Conservation (phyloP, 1,140 invertebrate genomes). For the Caenorhabditis latens region DNA sequence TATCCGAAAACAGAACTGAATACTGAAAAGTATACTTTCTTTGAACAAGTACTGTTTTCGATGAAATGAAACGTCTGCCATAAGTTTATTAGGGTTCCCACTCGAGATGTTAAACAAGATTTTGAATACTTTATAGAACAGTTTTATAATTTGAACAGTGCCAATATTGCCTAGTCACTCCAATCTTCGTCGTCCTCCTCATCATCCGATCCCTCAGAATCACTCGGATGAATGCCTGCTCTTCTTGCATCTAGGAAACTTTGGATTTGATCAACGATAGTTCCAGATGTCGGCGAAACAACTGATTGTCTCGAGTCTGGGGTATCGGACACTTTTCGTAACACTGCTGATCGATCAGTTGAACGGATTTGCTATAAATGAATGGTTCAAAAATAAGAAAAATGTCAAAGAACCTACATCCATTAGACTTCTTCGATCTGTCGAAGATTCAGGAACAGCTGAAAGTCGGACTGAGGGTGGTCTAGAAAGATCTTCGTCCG, state of each 20-base stretch:
- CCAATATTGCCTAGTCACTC: background rate
- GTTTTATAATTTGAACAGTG: background rate
- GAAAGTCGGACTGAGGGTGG: background rate
- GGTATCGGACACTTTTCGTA: background rate
- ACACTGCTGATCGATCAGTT: background rate
- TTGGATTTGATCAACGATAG: conserved; percentile 39
- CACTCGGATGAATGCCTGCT: conserved; percentile 21
- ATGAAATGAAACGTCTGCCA: no score
- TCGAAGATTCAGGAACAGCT: background rate
- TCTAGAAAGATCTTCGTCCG: background rate
- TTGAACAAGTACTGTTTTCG: no score
- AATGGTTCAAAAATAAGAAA: background rate
- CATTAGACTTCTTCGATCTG: conserved; percentile 31
- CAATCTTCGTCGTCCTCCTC: conserved; percentile 31
- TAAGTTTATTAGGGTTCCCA: no score
- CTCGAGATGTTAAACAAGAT: no score
- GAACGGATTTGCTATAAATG: conserved; percentile 15
- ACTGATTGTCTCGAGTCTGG: background rate
- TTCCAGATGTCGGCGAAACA: conserved; percentile 7
- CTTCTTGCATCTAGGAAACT: conserved; percentile 1
- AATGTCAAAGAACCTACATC: background rate
- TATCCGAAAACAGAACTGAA: no score
- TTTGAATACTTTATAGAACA: background rate
- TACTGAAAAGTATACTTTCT: no score
- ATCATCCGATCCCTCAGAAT: conserved; percentile 32